phyloP scores from a whole-genome alignment of 2,113 vertebrate genomes.

The Oophaga pumilio region DNA sequence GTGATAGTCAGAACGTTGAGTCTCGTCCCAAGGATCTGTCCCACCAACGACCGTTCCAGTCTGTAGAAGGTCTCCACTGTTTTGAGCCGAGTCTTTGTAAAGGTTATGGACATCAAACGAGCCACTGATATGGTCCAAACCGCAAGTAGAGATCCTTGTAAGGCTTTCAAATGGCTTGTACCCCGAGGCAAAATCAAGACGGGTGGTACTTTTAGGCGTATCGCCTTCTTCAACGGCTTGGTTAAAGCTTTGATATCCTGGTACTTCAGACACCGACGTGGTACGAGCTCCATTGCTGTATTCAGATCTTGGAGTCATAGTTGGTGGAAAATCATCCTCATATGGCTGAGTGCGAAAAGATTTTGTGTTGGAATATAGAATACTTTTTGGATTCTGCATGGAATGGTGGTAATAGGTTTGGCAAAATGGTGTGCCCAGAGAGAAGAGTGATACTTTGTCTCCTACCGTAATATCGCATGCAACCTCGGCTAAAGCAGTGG shows the following conservation, averaged over 20 bases:
- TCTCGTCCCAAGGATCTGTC: not conserved
- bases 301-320: not conserved
- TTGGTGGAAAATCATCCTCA: not conserved
- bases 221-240: slow-evolving; percentile 26
- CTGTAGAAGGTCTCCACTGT: not conserved
- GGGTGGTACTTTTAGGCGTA: not conserved
- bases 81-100: not conserved
- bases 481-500: not conserved
- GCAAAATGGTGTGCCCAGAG: not conserved
- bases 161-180: slow-evolving; percentile 38
- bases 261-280: not conserved
- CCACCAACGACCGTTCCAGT: not conserved
- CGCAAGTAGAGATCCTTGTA: not conserved
- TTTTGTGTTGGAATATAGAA: slow-evolving; percentile 24
- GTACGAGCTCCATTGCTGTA: not conserved
- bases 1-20: not conserved
- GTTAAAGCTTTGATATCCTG: slow-evolving; percentile 42
- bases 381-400: not conserved
- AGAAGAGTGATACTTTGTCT: not conserved
- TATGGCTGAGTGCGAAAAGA: not conserved
- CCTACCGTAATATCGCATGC: not conserved
- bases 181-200: not conserved
- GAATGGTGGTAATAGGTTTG: not conserved
- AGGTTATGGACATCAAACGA: not conserved
- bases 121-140: not conserved